Evolutionary conservation across 2,113 vertebrate genomes (phyloP).

Genomic region (Neodontobutis hainanensis): DNA sequence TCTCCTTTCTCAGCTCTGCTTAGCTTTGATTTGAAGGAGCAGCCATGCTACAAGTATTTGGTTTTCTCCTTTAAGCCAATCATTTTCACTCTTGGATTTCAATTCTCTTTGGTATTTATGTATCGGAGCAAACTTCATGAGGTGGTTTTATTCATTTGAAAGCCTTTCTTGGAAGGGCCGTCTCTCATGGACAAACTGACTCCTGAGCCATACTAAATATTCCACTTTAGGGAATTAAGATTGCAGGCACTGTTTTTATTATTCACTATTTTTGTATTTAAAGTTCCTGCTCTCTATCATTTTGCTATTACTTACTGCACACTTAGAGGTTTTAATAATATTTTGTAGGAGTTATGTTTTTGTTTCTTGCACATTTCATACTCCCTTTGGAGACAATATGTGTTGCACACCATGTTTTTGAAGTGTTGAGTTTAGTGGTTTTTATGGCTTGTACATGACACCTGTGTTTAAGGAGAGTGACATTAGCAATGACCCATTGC

Average conservation of each 20-base stretch:
- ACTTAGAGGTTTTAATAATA: too few relatives aligned
- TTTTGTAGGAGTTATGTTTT: too few relatives aligned
- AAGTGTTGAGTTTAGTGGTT: constrained; percentile 22
- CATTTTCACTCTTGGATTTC: background rate
- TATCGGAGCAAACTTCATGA: too few relatives aligned
- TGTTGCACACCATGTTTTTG: background rate
- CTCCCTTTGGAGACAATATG: background rate
- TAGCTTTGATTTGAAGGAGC: background rate
- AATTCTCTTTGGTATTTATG: too few relatives aligned
- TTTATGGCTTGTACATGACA: constrained; percentile 49
- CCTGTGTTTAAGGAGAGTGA: constrained; percentile 65
- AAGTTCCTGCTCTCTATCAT: too few relatives aligned
- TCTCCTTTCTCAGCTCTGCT: background rate
- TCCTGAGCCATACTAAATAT: constrained; percentile 24
- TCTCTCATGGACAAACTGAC: constrained; percentile 29
- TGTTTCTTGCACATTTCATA: too few relatives aligned
- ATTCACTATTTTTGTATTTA: background rate
- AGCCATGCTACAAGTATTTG: background rate
- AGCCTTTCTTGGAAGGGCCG: constrained; percentile 7
- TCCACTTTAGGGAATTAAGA: constrained; percentile 24
- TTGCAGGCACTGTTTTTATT: background rate
- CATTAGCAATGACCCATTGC: constrained; percentile 72
- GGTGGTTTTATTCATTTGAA: constrained; percentile 1
- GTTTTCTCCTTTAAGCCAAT: background rate
- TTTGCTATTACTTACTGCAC: too few relatives aligned